A percentile compares a stretch with the other conserved stretches of the same genome.
phyloP scores from a whole-genome alignment of 2,888 invertebrate genomes.

The Ichneumoninae sp. region DNA sequence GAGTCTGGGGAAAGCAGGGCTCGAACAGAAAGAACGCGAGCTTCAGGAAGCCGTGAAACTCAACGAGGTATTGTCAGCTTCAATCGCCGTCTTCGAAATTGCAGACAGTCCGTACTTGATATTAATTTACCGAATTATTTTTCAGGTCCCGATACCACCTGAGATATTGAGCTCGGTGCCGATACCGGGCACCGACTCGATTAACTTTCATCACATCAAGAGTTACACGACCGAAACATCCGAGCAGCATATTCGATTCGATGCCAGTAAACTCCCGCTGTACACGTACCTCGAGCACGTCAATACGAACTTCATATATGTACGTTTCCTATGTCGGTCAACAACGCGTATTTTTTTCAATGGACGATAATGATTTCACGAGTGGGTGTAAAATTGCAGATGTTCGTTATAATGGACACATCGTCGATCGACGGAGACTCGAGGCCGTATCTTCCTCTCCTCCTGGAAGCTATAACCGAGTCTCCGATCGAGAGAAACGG shows the following conservation, averaged over 20 bases:
- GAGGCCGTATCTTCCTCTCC: constrained; percentile 90
- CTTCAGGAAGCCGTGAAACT: constrained; percentile 89
- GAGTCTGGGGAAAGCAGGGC: constrained; percentile 88
- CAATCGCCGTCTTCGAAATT: not conserved
- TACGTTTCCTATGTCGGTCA: constrained; percentile 84
- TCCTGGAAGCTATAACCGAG: constrained; percentile 91
- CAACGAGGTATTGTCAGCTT: constrained; percentile 87
- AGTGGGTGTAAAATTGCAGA: constrained; percentile 85
- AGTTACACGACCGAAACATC: constrained; percentile 84
- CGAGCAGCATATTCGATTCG: constrained; percentile 86
- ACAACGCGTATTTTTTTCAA: not conserved
- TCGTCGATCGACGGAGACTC: constrained; percentile 86
- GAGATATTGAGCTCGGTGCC: constrained; percentile 90
- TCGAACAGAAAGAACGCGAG: constrained; percentile 87
- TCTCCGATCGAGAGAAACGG: constrained; percentile 88
- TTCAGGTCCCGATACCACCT: constrained; percentile 89
- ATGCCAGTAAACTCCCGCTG: constrained; percentile 88
- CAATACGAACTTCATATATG: constrained; percentile 93
- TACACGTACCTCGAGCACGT: constrained; percentile 92
- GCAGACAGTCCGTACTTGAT: not conserved
- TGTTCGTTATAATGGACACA: constrained; percentile 90
- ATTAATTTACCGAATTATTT: constrained; percentile 46
- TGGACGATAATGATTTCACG: not conserved
- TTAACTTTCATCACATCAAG: constrained; percentile 88
- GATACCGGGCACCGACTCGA: constrained; percentile 90